Conservation (phyloP, 2,113 vertebrate species). For the Sitta europaea region DNA sequence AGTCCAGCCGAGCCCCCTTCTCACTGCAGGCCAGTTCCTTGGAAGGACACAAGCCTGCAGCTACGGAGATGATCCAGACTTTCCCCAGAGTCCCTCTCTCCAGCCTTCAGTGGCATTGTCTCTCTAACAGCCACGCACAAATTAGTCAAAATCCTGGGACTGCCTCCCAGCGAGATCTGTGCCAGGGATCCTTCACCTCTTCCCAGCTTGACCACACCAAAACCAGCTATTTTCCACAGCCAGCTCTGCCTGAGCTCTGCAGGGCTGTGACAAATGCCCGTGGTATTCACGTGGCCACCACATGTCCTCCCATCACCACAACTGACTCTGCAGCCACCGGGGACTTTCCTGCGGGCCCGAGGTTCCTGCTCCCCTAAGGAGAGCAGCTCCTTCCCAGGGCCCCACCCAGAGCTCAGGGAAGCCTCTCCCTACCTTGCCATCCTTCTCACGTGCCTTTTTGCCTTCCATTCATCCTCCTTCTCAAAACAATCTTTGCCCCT, state of each 20-base stretch:
- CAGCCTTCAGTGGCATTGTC: neutral
- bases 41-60: neutral
- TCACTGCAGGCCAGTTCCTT: neutral
- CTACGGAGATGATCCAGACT: neutral
- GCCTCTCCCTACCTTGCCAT: conserved; percentile 27
- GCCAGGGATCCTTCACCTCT: neutral
- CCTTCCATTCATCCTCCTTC: conserved; percentile 20
- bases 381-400: neutral
- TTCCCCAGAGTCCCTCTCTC: neutral
- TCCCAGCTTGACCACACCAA: neutral
- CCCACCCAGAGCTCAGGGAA: neutral
- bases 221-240: neutral
- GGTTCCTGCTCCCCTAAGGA: neutral
- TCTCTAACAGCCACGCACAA: accelerated
- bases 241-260: neutral
- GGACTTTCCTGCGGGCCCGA: neutral
- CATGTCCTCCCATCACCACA: neutral
- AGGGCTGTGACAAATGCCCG: neutral
- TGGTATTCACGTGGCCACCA: neutral
- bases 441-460: neutral
- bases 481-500: neutral
- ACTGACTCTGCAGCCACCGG: accelerated
- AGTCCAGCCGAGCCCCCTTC: neutral
- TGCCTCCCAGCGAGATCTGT: neutral
- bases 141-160: neutral